Conservation (phyloP, 2,113 vertebrate species). For the Butorides virescens region DNA sequence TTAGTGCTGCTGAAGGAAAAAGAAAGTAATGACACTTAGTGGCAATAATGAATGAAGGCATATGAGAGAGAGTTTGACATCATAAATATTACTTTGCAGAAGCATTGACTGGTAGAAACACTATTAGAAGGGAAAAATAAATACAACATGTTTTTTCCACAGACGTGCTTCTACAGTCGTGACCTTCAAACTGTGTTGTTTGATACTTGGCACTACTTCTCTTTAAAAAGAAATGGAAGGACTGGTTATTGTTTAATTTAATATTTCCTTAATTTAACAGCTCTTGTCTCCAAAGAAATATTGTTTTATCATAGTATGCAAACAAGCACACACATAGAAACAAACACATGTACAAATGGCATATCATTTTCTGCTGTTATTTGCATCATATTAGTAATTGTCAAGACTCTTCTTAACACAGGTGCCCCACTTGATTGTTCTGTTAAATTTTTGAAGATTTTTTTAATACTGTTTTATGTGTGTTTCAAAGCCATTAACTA, state of each 20-base stretch:
- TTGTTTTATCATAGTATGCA: not conserved
- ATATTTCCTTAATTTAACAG: not conserved
- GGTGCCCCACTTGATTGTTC: not conserved
- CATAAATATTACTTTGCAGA: slow-evolving; percentile 9
- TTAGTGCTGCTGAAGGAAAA: not conserved
- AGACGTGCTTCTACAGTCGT: not conserved
- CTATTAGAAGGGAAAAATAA: not conserved
- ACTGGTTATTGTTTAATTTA: not conserved
- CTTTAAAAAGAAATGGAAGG: not conserved
- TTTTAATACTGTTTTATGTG: not conserved
- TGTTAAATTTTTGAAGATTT: not conserved
- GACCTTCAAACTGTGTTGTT: not conserved
- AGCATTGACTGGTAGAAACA: not conserved
- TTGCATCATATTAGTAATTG: not conserved
- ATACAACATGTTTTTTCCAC: not conserved
- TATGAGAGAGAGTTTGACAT: not conserved
- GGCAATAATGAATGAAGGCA: not conserved
- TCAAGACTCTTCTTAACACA: not conserved
- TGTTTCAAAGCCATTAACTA: not conserved
- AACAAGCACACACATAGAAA: not conserved
- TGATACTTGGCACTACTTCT: not conserved
- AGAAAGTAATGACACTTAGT: not conserved
- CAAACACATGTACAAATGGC: not conserved
- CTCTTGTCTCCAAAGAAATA: not conserved
- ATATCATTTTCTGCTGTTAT: not conserved